Percentiles rank a stretch among this genome's conserved stretches.
These are phyloP conservation scores for Monopterus albus DNA, from an alignment of 2,113 vertebrate species.

Conservation along the genomic window DNA sequence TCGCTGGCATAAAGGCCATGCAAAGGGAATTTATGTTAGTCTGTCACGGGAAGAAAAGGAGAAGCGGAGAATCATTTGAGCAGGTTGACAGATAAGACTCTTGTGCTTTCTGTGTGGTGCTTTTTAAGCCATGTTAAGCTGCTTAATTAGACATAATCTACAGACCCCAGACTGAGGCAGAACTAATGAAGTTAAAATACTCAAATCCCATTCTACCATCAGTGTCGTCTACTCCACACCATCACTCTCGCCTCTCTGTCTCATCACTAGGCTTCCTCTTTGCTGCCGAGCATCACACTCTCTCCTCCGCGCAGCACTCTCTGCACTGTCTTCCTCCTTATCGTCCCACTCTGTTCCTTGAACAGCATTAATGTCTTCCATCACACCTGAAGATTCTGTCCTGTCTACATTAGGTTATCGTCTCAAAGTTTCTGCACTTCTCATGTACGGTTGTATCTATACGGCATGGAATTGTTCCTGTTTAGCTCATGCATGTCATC, in stretches of 20 bases:
- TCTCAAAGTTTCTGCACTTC: neutral
- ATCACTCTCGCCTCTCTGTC: constrained; percentile 36
- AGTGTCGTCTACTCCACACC: constrained; percentile 59
- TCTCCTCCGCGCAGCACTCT: constrained; percentile 7
- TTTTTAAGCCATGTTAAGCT: constrained; percentile 84
- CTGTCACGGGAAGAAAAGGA: constrained; percentile 74
- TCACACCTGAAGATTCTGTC: constrained; percentile 14
- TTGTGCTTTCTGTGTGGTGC: constrained; percentile 80
- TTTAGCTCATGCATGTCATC: too few relatives aligned
- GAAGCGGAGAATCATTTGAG: constrained; percentile 81
- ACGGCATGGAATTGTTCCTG: neutral
- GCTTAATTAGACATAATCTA: constrained; percentile 88
- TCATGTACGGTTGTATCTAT: too few relatives aligned
- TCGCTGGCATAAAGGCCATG: constrained; percentile 74
- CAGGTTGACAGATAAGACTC: constrained; percentile 84
- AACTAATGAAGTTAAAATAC: constrained; percentile 85
- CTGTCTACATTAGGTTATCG: neutral
- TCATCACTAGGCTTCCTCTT: constrained; percentile 36
- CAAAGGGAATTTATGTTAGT: constrained; percentile 75
- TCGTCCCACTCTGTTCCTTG: constrained; percentile 30
- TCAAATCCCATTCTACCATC: constrained; percentile 81
- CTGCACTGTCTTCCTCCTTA: constrained; percentile 13
- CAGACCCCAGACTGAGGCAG: constrained; percentile 81
- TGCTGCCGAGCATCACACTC: constrained; percentile 19
- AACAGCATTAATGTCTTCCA: constrained; percentile 20